Conservation (phyloP, 37 sponge, comb jelly and placozoan genomes). For the Halisarca cf. caerulea region DNA sequence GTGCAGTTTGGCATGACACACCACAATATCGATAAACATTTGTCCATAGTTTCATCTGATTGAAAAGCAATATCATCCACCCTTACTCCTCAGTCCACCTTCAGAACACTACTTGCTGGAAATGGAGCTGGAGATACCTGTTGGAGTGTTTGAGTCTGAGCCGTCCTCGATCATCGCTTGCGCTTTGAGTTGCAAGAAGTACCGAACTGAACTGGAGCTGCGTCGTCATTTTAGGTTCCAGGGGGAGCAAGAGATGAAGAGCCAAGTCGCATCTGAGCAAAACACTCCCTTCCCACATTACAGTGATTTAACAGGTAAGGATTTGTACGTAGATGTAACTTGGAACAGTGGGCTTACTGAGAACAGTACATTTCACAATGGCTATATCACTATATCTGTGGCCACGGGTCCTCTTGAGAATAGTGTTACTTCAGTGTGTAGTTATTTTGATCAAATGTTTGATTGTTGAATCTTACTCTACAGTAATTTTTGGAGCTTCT, state of each 20-base stretch:
- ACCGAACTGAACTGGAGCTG: slow-evolving; percentile 46
- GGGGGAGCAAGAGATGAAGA: not conserved
- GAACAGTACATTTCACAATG: too few relatives aligned
- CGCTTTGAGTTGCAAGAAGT: slow-evolving; percentile 84
- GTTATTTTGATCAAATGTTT: too few relatives aligned
- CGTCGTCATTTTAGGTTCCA: slow-evolving; percentile 1
- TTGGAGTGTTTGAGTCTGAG: slow-evolving; percentile 92
- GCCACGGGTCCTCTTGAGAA: too few relatives aligned
- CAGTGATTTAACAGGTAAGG: not conserved
- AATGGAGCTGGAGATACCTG: slow-evolving; percentile 39
- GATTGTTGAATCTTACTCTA: too few relatives aligned
- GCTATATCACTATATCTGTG: too few relatives aligned
- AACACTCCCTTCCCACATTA: not conserved
- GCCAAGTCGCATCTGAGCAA: not conserved
- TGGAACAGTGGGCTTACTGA: too few relatives aligned
- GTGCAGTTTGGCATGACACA: not conserved
- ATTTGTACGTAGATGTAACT: too few relatives aligned
- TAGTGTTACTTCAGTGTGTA: too few relatives aligned
- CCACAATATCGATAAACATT: not conserved
- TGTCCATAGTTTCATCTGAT: too few relatives aligned
- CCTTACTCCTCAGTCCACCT: not conserved
- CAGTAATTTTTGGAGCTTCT: too few relatives aligned
- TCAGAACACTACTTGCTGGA: slow-evolving; percentile 37
- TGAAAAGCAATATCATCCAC: too few relatives aligned
- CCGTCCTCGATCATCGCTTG: slow-evolving; percentile 95